These are phyloP conservation scores for Nylanderia fulva DNA, from an alignment of 1,140 invertebrate genomes.

Conservation along the genomic window DNA sequence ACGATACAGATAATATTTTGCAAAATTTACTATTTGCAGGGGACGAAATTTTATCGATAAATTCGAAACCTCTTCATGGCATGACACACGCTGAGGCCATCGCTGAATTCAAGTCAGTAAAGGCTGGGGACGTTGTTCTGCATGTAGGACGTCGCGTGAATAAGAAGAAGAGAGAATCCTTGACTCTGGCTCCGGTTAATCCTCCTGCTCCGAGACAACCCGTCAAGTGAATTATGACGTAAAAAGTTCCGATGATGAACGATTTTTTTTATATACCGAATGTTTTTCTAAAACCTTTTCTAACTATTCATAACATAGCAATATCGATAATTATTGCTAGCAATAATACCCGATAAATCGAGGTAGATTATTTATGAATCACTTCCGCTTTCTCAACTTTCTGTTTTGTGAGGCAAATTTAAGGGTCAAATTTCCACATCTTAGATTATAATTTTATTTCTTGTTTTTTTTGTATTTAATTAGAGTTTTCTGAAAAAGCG, in stretches of 20 bases:
- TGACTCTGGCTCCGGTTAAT: slow-evolving; percentile 65
- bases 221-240: slow-evolving; percentile 66
- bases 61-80: slow-evolving; percentile 92
- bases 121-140: slow-evolving; percentile 93
- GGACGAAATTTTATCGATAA: slow-evolving; percentile 97
- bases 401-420: slow-evolving; percentile 2
- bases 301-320: background rate
- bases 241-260: background rate
- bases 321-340: slow-evolving; percentile 64
- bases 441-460: background rate
- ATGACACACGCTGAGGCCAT: slow-evolving; percentile 96
- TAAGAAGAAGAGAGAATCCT: slow-evolving; percentile 82
- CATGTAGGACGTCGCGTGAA: slow-evolving; percentile 90
- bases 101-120: slow-evolving; percentile 95
- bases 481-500: no score
- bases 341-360: slow-evolving; percentile 36
- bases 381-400: background rate
- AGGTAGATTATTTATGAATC: background rate
- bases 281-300: background rate
- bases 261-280: slow-evolving; percentile 11
- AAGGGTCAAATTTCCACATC: background rate
- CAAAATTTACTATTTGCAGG: slow-evolving; percentile 86
- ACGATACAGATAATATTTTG: no score
- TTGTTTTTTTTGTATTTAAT: background rate
- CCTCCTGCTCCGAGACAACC: slow-evolving; percentile 64